These are phyloP conservation scores for Corythaeola cristata DNA, from an alignment of 2,113 vertebrate genomes.

Conservation along the genomic window DNA sequence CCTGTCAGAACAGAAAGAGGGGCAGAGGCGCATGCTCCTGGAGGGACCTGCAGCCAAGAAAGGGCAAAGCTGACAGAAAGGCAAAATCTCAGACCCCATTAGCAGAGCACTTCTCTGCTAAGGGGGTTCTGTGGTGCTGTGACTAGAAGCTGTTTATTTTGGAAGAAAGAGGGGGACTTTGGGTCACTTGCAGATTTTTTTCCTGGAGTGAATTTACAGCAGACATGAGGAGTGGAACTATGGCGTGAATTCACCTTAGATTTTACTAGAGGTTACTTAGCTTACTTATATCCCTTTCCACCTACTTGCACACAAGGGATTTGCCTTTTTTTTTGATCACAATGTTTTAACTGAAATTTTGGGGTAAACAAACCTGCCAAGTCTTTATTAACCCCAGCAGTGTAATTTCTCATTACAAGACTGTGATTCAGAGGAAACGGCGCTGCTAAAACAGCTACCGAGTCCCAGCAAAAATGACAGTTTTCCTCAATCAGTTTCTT, in stretches of 20 bases:
- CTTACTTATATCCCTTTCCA: background rate
- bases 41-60: background rate
- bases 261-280: background rate
- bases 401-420: constrained; percentile 73
- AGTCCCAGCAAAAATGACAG: constrained; percentile 64
- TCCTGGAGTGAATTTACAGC: background rate
- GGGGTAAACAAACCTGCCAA: constrained; percentile 56
- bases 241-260: background rate
- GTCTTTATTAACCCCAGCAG: constrained; percentile 77
- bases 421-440: constrained; percentile 70
- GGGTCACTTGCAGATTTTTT: background rate
- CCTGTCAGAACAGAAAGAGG: background rate
- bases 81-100: background rate
- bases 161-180: background rate
- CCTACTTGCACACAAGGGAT: constrained; percentile 44
- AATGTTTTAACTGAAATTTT: constrained; percentile 69
- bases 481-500: constrained; percentile 76
- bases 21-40: background rate
- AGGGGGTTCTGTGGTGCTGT: background rate
- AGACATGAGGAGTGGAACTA: background rate
- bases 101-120: background rate
- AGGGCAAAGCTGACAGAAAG: background rate
- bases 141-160: background rate
- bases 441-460: constrained; percentile 51
- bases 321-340: constrained; percentile 42